Base-by-base conservation (phyloP, 1,140 invertebrate genomes). In the Procambarus clarkii region DNA sequence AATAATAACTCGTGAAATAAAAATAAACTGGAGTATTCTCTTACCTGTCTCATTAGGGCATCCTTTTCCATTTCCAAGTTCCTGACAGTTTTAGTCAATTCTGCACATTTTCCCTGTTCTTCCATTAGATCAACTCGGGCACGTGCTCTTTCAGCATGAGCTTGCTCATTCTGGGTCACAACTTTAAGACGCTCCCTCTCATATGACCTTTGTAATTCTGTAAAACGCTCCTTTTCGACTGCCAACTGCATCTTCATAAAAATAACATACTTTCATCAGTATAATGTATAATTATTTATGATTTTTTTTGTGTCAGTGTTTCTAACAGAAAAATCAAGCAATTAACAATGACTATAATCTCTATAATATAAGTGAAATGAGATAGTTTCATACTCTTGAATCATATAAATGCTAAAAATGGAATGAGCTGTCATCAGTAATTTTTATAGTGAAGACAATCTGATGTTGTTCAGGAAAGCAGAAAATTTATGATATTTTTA, bases 41-140 rank as follows among this genome's bases (percentile, higher is more conserved):
- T 48, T 79, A 91, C 89, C 89, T 85, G 69, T 79, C 89, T 91
- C 54, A 85, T n/a, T 3, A 91, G 46, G 58, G 77, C 69, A 21
- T 91, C 60, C n/a, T 78, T 91, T 18, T 91, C 81, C 18, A n/a
- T 69, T 69, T 91, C 82, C 54, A 69, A 44, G n/a, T 60, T 91
- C 50, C 83, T 78, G 24, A 86, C 24, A 1, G 74, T 60, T 24
- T 64, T 79, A 1, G 81, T 91, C n/a, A 85, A 64, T 58, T 91
- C 81, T 24, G 89, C 54, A 71, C 44, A 60, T 86, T 60, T 85
- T 45, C 45, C 82, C 46, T 91, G 82, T 11, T 78, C 82, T 60
- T 91, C 80, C 54, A 64, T 84, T n/a, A 91, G 18, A 45, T 85
- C 71, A 60, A 77, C 58, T 21, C 46, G 78, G 8, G 76, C 64